phyloP scores from a whole-genome alignment of 35 echinoderm and acorn worm species.

The Stichopus chloronotus region DNA sequence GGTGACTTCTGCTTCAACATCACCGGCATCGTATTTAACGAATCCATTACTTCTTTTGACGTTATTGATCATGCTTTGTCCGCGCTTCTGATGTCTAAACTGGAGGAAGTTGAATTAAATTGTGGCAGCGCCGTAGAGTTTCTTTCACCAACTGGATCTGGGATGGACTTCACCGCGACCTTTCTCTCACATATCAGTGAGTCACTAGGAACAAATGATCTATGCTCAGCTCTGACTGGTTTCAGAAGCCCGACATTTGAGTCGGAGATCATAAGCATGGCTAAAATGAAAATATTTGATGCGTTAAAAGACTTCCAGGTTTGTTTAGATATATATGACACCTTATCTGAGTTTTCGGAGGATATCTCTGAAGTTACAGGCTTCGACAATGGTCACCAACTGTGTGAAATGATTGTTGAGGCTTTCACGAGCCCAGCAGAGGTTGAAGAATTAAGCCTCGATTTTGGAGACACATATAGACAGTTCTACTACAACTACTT shows the following conservation, averaged over 20 bases:
- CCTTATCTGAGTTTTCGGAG: neutral
- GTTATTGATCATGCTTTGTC: slow-evolving; percentile 30
- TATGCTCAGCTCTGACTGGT: neutral
- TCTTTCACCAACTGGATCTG: neutral
- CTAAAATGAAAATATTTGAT: slow-evolving; percentile 27
- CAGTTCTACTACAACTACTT: neutral
- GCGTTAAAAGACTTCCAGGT: neutral
- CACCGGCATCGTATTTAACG: slow-evolving; percentile 11
- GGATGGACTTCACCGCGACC: neutral
- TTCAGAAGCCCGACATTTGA: neutral
- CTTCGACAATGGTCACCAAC: neutral
- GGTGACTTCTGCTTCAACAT: slow-evolving; percentile 2
- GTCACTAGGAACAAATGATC: neutral
- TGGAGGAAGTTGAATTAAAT: neutral
- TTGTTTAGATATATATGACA: slow-evolving; percentile 12
- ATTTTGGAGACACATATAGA: neutral
- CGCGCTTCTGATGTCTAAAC: neutral
- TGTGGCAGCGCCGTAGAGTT: neutral
- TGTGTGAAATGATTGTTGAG: neutral
- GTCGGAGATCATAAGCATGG: neutral
- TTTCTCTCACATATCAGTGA: neutral
- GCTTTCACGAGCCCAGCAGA: neutral
- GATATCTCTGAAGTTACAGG: neutral
- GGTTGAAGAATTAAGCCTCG: neutral
- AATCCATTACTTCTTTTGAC: slow-evolving; percentile 8